Evolutionary conservation across 2,888 invertebrate species (phyloP).

Genomic region (Drosophila anomalipes): DNA sequence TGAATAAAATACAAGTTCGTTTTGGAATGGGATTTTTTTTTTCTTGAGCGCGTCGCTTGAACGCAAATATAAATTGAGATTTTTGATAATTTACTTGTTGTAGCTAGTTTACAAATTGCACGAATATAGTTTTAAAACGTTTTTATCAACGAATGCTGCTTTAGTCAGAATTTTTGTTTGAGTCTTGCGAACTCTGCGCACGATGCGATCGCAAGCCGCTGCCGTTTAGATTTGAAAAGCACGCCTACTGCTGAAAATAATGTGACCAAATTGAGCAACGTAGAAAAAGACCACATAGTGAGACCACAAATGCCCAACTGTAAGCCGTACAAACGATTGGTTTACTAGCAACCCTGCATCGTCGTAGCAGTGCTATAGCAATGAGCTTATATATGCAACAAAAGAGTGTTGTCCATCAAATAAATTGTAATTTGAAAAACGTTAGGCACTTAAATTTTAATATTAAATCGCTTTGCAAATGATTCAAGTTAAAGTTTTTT

Average conservation of each 20-base stretch:
- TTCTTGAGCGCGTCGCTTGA: constrained; percentile 40
- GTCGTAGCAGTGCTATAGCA: constrained; percentile 9
- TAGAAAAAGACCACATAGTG: background rate
- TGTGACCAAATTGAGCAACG: constrained; percentile 24
- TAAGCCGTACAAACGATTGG: background rate
- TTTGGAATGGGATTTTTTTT: constrained; percentile 5
- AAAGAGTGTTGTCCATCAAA: constrained; percentile 28
- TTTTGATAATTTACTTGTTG: constrained; percentile 11
- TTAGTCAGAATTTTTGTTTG: constrained; percentile 10
- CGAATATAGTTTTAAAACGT: constrained; percentile 28
- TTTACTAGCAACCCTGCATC: background rate
- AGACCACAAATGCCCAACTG: constrained; percentile 1
- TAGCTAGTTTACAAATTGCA: constrained; percentile 49
- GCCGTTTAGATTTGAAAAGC: constrained; percentile 80
- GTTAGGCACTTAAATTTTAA: background rate
- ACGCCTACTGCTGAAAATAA: constrained; percentile 61
- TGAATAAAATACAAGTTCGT: constrained; percentile 23
- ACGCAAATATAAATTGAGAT: constrained; percentile 21
- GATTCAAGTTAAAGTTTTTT: background rate
- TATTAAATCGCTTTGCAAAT: background rate
- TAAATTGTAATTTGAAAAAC: constrained; percentile 3
- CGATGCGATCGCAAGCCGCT: constrained; percentile 73
- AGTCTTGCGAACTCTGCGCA: constrained; percentile 50
- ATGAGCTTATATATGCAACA: constrained; percentile 12
- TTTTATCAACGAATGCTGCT: constrained; percentile 59